These are phyloP conservation scores for Carabus problematicus DNA, from an alignment of 2,888 invertebrate genomes.

Conservation along the genomic window DNA sequence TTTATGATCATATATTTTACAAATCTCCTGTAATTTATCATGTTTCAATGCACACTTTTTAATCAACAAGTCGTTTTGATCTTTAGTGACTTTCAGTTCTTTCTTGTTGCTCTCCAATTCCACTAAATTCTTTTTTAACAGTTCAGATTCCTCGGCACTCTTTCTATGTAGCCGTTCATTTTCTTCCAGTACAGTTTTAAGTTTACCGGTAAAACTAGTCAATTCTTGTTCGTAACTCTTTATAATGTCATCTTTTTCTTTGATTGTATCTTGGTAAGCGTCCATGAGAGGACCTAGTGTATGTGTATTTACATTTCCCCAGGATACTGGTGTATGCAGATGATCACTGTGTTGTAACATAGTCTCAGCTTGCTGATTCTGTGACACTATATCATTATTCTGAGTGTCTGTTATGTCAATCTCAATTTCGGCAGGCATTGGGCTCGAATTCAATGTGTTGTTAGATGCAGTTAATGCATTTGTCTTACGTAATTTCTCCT, in stretches of 20 bases:
- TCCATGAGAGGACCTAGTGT: slow-evolving; percentile 76
- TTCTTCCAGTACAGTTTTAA: slow-evolving; percentile 73
- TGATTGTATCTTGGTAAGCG: slow-evolving; percentile 79
- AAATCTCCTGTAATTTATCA: slow-evolving; percentile 75
- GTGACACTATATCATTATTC: slow-evolving; percentile 27
- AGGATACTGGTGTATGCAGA: slow-evolving; percentile 60
- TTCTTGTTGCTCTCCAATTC: slow-evolving; percentile 59
- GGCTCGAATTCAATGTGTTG: slow-evolving; percentile 9
- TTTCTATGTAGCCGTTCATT: slow-evolving; percentile 69
- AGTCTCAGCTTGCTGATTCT: slow-evolving; percentile 51
- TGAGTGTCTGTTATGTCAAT: slow-evolving; percentile 40
- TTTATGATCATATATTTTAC: slow-evolving; percentile 77
- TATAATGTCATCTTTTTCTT: slow-evolving; percentile 78
- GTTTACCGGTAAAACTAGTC: slow-evolving; percentile 72
- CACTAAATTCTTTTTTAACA: slow-evolving; percentile 58
- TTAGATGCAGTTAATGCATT: slow-evolving; percentile 46
- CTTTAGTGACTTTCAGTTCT: slow-evolving; percentile 55
- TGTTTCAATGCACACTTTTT: slow-evolving; percentile 75
- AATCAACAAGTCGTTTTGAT: slow-evolving; percentile 60
- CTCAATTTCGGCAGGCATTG: slow-evolving; percentile 40
- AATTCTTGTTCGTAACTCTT: slow-evolving; percentile 74
- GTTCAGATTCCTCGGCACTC: slow-evolving; percentile 60
- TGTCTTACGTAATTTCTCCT: slow-evolving; percentile 68
- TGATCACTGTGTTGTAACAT: slow-evolving; percentile 51
- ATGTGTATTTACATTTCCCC: slow-evolving; percentile 68